Percentiles rank a stretch among this genome's conserved stretches.
Evolutionary conservation across 2,888 invertebrate genomes (phyloP).

Genomic region (Selenia dentaria): DNA sequence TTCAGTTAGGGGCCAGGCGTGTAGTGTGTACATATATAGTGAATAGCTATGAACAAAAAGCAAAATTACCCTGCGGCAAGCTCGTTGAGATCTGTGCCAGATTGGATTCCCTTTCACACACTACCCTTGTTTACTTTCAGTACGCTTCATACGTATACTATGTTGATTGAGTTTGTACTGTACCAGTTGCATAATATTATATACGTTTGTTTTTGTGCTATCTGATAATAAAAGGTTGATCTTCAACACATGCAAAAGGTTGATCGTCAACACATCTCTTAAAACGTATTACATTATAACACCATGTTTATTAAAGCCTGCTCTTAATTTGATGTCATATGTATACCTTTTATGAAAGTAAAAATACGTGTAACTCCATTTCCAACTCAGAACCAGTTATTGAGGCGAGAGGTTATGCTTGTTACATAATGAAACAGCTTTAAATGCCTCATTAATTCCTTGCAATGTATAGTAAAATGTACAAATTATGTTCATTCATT

Average conservation of each 20-base stretch:
- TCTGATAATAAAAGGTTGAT: no score
- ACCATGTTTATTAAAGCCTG: conserved; percentile 15
- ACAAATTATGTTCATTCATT: conserved; percentile 19
- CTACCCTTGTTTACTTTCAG: conserved; percentile 2
- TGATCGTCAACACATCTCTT: conserved; percentile 7
- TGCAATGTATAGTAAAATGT: conserved; percentile 12
- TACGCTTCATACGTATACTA: conserved; percentile 2
- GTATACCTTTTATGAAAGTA: conserved; percentile 31
- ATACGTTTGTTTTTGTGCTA: conserved; percentile 15
- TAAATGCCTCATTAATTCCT: conserved; percentile 18
- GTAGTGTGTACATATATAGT: no score
- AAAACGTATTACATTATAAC: conserved; percentile 1
- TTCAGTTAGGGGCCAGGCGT: no score
- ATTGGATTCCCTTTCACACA: conserved; percentile 15
- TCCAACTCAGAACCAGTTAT: conserved; percentile 32
- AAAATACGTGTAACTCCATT: conserved; percentile 22
- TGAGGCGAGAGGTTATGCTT: conserved; percentile 27
- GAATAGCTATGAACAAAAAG: conserved; percentile 14
- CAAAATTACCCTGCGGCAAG: conserved; percentile 4
- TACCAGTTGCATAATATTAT: conserved; percentile 6
- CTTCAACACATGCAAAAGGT: conserved; percentile 22
- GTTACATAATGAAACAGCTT: conserved; percentile 32
- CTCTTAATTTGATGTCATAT: conserved; percentile 24
- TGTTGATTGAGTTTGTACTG: no score
- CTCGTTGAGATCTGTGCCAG: conserved; percentile 10